A percentile compares a stretch with the other conserved stretches of the same genome.
phyloP scores from a whole-genome alignment of 2,113 vertebrate genomes.

The Calyptommatus sinebrachiatus region DNA sequence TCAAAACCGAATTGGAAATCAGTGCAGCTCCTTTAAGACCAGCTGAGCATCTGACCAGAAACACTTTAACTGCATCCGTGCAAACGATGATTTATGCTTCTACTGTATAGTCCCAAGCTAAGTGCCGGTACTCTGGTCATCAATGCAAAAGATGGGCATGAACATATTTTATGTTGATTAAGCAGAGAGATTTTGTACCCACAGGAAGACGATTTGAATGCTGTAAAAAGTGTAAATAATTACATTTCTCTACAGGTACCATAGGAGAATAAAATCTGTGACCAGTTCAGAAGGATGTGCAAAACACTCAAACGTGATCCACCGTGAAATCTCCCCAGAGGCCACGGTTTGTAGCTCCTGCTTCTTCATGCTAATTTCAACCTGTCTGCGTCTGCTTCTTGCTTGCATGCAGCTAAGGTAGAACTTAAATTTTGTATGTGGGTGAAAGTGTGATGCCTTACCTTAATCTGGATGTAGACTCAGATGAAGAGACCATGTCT shows the following conservation, averaged over 20 bases:
- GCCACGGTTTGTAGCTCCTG: not conserved
- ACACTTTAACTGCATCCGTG: not conserved
- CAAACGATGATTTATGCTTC: not conserved
- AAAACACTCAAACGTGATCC: too few relatives aligned
- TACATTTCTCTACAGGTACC: not conserved
- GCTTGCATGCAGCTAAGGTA: too few relatives aligned
- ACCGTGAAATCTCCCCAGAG: too few relatives aligned
- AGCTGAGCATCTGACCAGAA: not conserved
- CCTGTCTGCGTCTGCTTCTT: not conserved
- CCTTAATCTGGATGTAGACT: too few relatives aligned
- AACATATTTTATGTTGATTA: not conserved
- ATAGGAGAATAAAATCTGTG: not conserved
- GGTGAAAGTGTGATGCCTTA: too few relatives aligned
- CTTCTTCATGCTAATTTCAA: not conserved
- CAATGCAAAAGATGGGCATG: not conserved
- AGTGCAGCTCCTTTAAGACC: too few relatives aligned
- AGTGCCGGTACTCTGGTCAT: not conserved
- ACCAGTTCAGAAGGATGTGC: not conserved
- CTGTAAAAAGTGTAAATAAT: not conserved
- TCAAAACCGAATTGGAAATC: too few relatives aligned
- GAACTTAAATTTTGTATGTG: too few relatives aligned
- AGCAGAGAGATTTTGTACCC: not conserved
- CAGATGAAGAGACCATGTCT: too few relatives aligned
- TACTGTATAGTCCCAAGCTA: not conserved
- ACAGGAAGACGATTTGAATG: not conserved